Conservation (phyloP, 2,797 vertebrate species). For the Arrhamphus sclerolepis region DNA sequence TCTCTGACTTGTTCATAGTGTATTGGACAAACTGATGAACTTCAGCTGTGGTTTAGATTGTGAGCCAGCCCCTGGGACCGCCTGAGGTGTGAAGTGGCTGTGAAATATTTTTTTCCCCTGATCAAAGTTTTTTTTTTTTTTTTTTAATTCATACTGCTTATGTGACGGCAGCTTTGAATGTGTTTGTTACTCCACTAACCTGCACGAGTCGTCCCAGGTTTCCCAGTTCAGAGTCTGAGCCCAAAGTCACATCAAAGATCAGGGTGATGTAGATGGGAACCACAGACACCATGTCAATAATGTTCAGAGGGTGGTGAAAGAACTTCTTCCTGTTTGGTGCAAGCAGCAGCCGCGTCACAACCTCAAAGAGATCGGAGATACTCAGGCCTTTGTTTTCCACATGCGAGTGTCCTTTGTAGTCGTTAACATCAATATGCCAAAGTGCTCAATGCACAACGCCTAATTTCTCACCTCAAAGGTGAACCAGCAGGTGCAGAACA, state of each 20-base stretch:
- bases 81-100: too few relatives aligned
- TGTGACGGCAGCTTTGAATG: background rate
- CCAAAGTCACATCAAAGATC: conserved; percentile 84
- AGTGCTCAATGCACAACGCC: accelerated
- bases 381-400: background rate
- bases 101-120: too few relatives aligned
- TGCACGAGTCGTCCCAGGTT: conserved; percentile 91
- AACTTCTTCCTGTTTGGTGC: conserved; percentile 91
- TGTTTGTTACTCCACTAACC: conserved; percentile 24
- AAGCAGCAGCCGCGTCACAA: conserved; percentile 90
- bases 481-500: conserved; percentile 97
- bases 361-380: conserved; percentile 43
- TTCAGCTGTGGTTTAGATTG: too few relatives aligned
- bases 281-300: conserved; percentile 94
- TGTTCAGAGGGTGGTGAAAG: conserved; percentile 92
- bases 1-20: too few relatives aligned
- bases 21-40: too few relatives aligned
- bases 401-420: background rate
- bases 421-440: background rate
- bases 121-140: too few relatives aligned
- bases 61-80: too few relatives aligned
- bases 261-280: conserved; percentile 94
- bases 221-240: conserved; percentile 84
- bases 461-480: conserved; percentile 86
- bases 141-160: too few relatives aligned